Evolutionary conservation across 2,888 invertebrate genomes (phyloP).

Genomic region (Dryobotodes eremita): DNA sequence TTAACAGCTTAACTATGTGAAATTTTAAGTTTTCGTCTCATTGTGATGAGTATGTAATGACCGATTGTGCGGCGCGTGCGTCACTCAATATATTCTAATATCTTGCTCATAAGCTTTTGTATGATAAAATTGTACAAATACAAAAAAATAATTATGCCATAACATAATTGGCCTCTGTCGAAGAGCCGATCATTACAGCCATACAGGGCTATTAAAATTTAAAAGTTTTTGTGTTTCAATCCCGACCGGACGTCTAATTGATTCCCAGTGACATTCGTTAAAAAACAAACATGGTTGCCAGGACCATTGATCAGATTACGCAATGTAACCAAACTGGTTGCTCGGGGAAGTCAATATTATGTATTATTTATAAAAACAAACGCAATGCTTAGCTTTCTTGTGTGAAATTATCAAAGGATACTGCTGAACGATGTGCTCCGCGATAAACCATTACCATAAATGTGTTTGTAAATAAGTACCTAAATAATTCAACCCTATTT

Average conservation of each 20-base stretch:
- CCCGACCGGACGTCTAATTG: slow-evolving; percentile 84
- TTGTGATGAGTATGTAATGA: slow-evolving; percentile 83
- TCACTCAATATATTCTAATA: slow-evolving; percentile 42
- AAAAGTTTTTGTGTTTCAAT: slow-evolving; percentile 77
- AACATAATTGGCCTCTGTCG: slow-evolving; percentile 66
- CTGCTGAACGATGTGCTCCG: slow-evolving; percentile 58
- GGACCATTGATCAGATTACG: slow-evolving; percentile 89
- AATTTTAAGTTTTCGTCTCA: slow-evolving; percentile 85
- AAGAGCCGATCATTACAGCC: slow-evolving; percentile 76
- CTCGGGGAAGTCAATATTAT: slow-evolving; percentile 82
- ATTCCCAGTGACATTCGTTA: slow-evolving; percentile 78
- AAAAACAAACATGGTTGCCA: slow-evolving; percentile 82
- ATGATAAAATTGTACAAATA: slow-evolving; percentile 63
- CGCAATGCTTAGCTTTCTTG: slow-evolving; percentile 70
- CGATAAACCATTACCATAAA: slow-evolving; percentile 56
- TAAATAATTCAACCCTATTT: slow-evolving; percentile 65
- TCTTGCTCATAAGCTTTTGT: slow-evolving; percentile 13
- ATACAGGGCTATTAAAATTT: slow-evolving; percentile 74
- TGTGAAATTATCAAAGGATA: slow-evolving; percentile 63
- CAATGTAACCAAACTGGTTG: slow-evolving; percentile 89
- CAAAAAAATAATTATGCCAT: slow-evolving; percentile 28
- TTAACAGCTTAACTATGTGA: slow-evolving; percentile 90
- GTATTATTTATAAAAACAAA: slow-evolving; percentile 82
- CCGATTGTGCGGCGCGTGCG: slow-evolving; percentile 58
- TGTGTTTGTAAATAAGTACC: slow-evolving; percentile 55